Percentiles rank a stretch among this genome's conserved stretches.
phyloP scores from a whole-genome alignment of 1,140 invertebrate species.

The Bicyclus anynana region DNA sequence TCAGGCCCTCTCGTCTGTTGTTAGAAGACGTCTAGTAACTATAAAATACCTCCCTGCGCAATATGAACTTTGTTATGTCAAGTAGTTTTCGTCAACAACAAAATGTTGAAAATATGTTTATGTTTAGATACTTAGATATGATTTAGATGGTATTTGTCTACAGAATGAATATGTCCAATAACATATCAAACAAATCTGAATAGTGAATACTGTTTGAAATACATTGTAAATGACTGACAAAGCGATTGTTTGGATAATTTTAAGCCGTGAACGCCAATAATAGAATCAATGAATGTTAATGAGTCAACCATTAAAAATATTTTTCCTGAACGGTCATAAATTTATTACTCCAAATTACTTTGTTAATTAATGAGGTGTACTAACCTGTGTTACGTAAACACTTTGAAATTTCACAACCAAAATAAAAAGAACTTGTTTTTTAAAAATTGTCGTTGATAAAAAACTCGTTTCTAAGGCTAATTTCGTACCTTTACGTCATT shows the following conservation, averaged over 20 bases:
- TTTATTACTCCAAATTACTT: not conserved
- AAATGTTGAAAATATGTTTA: too few species aligned
- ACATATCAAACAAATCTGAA: too few species aligned
- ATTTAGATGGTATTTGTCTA: too few species aligned
- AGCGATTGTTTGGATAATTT: not conserved
- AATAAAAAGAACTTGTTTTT: not conserved
- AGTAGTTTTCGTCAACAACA: too few species aligned
- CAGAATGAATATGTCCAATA: too few species aligned
- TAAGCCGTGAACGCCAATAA: not conserved
- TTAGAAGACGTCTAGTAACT: too few species aligned
- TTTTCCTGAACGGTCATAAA: not conserved
- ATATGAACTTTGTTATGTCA: too few species aligned
- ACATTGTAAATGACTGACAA: not conserved
- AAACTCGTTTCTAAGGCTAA: conserved; percentile 19
- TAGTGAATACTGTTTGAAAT: too few species aligned
- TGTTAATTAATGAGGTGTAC: not conserved
- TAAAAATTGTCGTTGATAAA: conserved; percentile 1
- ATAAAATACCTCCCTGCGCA: too few species aligned
- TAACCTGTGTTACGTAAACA: not conserved
- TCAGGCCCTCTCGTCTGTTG: too few species aligned
- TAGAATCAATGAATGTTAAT: not conserved
- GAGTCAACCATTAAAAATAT: not conserved
- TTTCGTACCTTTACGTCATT: conserved; percentile 62
- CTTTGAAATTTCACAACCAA: not conserved
- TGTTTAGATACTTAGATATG: too few species aligned